phyloP scores from a whole-genome alignment of 1,140 invertebrate genomes.

The Heterodera schachtii region DNA sequence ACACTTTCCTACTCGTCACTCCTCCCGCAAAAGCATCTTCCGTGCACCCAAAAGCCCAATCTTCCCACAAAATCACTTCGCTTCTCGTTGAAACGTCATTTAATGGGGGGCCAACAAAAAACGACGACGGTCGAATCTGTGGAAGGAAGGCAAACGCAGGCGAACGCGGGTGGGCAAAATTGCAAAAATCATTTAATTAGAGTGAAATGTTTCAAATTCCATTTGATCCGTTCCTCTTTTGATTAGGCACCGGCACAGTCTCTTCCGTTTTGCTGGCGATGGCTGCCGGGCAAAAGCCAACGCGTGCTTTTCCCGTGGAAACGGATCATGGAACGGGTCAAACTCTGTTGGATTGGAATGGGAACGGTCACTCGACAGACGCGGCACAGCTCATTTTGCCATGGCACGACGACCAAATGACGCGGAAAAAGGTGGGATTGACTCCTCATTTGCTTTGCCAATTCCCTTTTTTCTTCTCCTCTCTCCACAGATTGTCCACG shows the following conservation, averaged over 20 bases:
- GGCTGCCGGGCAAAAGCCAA: conserved; percentile 16
- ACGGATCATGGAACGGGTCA: not conserved
- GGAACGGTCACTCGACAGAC: not conserved
- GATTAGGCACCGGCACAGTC: conserved; percentile 1
- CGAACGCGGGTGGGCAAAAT: not conserved
- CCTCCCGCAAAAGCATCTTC: not conserved
- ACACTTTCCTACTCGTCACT: not conserved
- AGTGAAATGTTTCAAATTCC: not conserved
- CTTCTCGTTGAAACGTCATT: not conserved
- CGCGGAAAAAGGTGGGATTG: not conserved
- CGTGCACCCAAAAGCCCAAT: not conserved
- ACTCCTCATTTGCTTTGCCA: not conserved
- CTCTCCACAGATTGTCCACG: conserved; percentile 32
- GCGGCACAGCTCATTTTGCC: not conserved
- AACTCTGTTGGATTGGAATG: conserved; percentile 9
- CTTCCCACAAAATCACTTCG: not conserved
- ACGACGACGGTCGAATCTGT: not conserved
- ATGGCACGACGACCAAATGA: not conserved
- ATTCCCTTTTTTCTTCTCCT: not conserved
- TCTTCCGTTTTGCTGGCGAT: conserved; percentile 25
- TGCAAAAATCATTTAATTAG: not conserved
- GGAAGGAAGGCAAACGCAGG: not conserved
- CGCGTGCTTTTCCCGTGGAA: not conserved
- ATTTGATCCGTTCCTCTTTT: too few relatives aligned
- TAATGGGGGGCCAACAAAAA: not conserved